Percentiles rank a stretch among this genome's conserved stretches.
Conservation (phyloP, 2,797 vertebrate species). For the Parambassis ranga region DNA sequence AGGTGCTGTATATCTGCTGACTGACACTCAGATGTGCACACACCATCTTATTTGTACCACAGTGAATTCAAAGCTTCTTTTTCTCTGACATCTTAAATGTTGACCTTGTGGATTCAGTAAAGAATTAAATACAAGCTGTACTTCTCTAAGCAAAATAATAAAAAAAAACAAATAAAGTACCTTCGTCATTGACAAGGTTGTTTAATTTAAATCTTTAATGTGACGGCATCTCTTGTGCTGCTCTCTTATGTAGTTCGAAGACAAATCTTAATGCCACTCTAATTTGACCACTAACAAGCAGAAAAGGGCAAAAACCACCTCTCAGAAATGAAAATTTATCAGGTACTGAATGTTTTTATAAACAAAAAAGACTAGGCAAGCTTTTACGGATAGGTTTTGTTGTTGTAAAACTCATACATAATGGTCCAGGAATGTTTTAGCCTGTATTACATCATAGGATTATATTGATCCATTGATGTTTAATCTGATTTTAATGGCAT, state of each 20-base stretch:
- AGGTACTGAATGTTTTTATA: background rate
- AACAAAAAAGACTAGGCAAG: too few relatives aligned
- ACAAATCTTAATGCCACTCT: background rate
- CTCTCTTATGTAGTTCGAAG: background rate
- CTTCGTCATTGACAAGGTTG: background rate
- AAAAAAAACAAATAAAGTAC: background rate
- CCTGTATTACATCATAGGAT: too few relatives aligned
- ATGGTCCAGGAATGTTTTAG: too few relatives aligned
- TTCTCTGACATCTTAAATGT: background rate
- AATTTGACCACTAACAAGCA: background rate
- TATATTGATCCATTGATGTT: too few relatives aligned
- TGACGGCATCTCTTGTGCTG: background rate
- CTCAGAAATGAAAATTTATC: background rate
- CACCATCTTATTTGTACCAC: background rate
- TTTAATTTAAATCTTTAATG: background rate
- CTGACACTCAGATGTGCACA: background rate
- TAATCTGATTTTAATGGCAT: too few relatives aligned
- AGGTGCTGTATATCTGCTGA: background rate
- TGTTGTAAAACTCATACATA: too few relatives aligned
- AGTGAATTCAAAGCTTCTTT: too few relatives aligned
- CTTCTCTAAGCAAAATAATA: background rate
- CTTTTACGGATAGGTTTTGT: too few relatives aligned
- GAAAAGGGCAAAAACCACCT: background rate
- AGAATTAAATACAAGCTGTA: background rate
- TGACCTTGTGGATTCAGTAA: conserved; percentile 1